Evolutionary conservation across 2,113 vertebrate species (phyloP), one percentile per base, ranked within the genome.

Genomic region (Elgaria multicarinata): DNA sequence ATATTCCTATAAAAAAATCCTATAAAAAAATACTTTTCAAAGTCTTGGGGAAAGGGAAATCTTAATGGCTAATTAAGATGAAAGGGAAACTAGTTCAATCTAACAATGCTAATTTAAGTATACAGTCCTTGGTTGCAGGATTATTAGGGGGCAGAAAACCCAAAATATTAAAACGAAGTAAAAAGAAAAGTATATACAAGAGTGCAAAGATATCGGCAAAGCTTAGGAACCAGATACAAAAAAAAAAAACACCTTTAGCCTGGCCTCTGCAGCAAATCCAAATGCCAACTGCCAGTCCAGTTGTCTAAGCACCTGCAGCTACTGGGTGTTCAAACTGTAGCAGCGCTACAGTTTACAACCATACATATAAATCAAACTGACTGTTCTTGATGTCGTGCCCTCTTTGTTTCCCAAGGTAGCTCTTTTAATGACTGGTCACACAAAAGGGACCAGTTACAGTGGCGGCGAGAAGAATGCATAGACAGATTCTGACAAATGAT

Each of bases 351-450:
- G 55, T 31, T 7, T 33, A 36, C 36, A 46, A 46, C 26, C 13
- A 71, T 8, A 58, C 26, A 13, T 22, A 74, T 39, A 66, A 76
- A 78, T 12, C 46, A 81, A 76, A 64, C 24, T n/a, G 8, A 91
- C 89, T 85, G 83, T 79, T 72, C 6, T 50, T 1, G 46, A 83
- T 6, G 24, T 42, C 55, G 94, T 81, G 79, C 77, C 64, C 0
- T 85, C 44, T 39, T n/a, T n/a, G n/a, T n/a, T 69, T 86, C 55
- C n/a, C 53, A 90, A 8, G 62, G 81, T 69, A 93, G n/a, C n/a
- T 79, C 78, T 83, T 20, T 92, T 94, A 94, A 92, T 7, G 76
- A 22, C 26, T 53, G 53, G 84, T 55, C 76, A 39, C 36, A 71
- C 12, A 87, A 55, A 78, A 13, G 22, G 42, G 31, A 66, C 71